Percentiles rank a stretch among this genome's conserved stretches.
Evolutionary conservation across 2,888 invertebrate species (phyloP).

Genomic region (Cabera pusaria): DNA sequence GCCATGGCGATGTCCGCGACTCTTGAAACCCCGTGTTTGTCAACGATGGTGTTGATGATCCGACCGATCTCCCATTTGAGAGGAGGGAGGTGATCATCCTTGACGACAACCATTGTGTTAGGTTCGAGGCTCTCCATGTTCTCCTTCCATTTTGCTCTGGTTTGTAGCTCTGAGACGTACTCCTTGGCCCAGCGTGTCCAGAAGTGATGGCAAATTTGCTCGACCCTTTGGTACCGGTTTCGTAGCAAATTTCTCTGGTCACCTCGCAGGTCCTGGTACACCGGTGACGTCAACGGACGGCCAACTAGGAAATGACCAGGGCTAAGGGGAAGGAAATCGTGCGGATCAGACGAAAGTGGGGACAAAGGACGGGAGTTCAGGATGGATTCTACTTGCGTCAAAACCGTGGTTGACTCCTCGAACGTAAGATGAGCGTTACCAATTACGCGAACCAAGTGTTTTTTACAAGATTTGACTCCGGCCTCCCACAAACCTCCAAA

Average conservation of each 20-base stretch:
- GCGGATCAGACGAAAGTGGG: slow-evolving; percentile 31
- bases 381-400: slow-evolving; percentile 32
- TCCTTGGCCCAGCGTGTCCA: slow-evolving; percentile 28
- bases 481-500: slow-evolving; percentile 20
- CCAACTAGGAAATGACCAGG: slow-evolving; percentile 43
- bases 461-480: slow-evolving; percentile 8
- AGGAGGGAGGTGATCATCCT: slow-evolving; percentile 28
- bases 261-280: slow-evolving; percentile 5
- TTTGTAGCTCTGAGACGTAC: slow-evolving; percentile 32
- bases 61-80: slow-evolving; percentile 32
- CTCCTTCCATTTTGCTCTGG: slow-evolving; percentile 27
- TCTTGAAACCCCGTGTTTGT: slow-evolving; percentile 27
- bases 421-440: slow-evolving; percentile 1
- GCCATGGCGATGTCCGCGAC: slow-evolving; percentile 31
- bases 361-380: slow-evolving; percentile 34
- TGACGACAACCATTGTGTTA: slow-evolving; percentile 25
- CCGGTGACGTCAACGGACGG: slow-evolving; percentile 20
- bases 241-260: slow-evolving; percentile 1
- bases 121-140: slow-evolving; percentile 5
- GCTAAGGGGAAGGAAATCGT: slow-evolving; percentile 35
- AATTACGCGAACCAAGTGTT: slow-evolving; percentile 4
- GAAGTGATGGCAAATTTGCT: slow-evolving; percentile 22
- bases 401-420: slow-evolving; percentile 32
- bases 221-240: slow-evolving; percentile 15
- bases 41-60: slow-evolving; percentile 18